Evolutionary conservation across 2,888 invertebrate genomes (phyloP).

Genomic region (Diadegma fenestrale): DNA sequence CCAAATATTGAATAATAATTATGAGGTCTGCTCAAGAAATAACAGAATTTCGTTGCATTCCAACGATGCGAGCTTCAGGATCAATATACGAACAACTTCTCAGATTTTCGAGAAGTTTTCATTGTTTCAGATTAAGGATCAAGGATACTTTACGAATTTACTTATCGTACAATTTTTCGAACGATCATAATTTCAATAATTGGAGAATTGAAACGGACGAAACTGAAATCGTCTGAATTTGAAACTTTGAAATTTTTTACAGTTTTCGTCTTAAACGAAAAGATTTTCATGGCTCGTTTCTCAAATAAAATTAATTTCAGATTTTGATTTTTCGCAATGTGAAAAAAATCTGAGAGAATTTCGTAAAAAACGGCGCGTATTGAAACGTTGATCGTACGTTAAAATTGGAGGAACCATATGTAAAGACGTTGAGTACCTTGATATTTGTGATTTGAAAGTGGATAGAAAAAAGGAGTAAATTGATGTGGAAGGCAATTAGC

Average conservation of each 20-base stretch:
- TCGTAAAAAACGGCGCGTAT: not conserved
- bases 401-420: not conserved
- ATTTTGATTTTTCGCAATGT: not conserved
- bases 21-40: too few relatives aligned
- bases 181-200: not conserved
- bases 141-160: not conserved
- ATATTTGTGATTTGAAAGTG: slow-evolving; percentile 25
- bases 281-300: not conserved
- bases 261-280: not conserved
- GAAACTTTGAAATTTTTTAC: not conserved
- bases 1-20: too few relatives aligned
- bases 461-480: slow-evolving; percentile 2
- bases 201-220: not conserved
- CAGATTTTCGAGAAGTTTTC: not conserved
- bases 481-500: slow-evolving; percentile 47
- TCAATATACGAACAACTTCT: not conserved
- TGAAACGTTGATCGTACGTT: not conserved
- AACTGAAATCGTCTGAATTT: not conserved
- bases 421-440: not conserved
- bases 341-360: not conserved
- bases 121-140: not conserved
- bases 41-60: too few relatives aligned
- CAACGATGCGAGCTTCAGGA: too few relatives aligned
- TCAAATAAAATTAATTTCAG: not conserved
- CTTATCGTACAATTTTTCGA: not conserved